Conservation (phyloP, 2,113 vertebrate species). For the Circaetus gallicus region DNA sequence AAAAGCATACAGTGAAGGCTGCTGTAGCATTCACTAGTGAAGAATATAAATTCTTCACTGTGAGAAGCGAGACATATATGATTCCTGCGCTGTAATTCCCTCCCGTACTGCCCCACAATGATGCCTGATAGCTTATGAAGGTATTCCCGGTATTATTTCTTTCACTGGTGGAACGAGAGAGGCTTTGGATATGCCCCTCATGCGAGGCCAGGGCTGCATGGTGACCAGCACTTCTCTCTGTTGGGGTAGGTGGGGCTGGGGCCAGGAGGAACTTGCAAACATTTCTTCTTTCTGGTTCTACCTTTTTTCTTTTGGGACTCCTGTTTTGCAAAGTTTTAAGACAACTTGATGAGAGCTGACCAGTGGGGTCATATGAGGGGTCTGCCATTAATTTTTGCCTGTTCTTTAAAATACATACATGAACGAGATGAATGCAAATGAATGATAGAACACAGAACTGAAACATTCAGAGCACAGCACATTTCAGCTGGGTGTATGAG, state of each 20-base stretch:
- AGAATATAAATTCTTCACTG: neutral
- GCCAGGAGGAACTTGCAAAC: neutral
- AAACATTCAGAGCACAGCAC: neutral
- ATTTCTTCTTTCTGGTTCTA: neutral
- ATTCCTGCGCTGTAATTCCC: neutral
- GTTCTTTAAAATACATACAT: neutral
- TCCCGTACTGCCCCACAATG: neutral
- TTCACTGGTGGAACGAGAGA: neutral
- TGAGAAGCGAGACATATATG: neutral
- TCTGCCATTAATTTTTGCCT: neutral
- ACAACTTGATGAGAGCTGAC: neutral
- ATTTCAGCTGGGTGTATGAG: neutral
- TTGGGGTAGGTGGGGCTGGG: neutral
- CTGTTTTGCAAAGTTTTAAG: neutral
- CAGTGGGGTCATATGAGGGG: rapidly evolving
- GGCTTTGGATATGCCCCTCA: neutral
- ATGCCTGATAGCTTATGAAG: neutral
- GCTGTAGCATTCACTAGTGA: neutral
- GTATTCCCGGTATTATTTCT: neutral
- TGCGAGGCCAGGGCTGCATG: rapidly evolving
- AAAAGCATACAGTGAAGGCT: neutral
- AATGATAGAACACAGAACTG: neutral
- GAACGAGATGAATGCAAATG: neutral
- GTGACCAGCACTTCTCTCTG: neutral
- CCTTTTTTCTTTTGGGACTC: neutral